Percentiles rank a stretch among this genome's conserved stretches.
These are phyloP conservation scores for human (Homo sapiens) DNA, from an alignment of 2,113 vertebrate species.

Conservation along the genomic window GRCh38 chr9:33193001-33193500, in stretches of 20 bases:
- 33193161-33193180: slow-evolving; percentile 46
- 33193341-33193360: slow-evolving; percentile 49
- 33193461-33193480: slow-evolving; percentile 14
- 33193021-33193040: slow-evolving; percentile 12
- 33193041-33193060: slow-evolving; percentile 1
- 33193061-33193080: neutral
- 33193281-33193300: slow-evolving; percentile 61
- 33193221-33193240: slow-evolving; percentile 46
- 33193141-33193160: slow-evolving; percentile 47
- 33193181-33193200: slow-evolving; percentile 56
- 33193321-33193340: slow-evolving; percentile 50
- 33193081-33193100: slow-evolving; percentile 53
- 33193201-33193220: slow-evolving; percentile 17
- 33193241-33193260: slow-evolving; percentile 20
- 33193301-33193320: slow-evolving; percentile 54
- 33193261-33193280: slow-evolving; percentile 69
- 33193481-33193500: slow-evolving; percentile 13
- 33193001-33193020: neutral
- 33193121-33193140: slow-evolving; percentile 64
- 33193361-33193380: neutral
- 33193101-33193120: slow-evolving; percentile 36
- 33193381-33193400: slow-evolving; percentile 45
- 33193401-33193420: slow-evolving; percentile 46
- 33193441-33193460: neutral
- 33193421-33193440: neutral